phyloP scores from a whole-genome alignment of 92 coral and sea anemone species.

The Desmophyllum pertusum region DNA sequence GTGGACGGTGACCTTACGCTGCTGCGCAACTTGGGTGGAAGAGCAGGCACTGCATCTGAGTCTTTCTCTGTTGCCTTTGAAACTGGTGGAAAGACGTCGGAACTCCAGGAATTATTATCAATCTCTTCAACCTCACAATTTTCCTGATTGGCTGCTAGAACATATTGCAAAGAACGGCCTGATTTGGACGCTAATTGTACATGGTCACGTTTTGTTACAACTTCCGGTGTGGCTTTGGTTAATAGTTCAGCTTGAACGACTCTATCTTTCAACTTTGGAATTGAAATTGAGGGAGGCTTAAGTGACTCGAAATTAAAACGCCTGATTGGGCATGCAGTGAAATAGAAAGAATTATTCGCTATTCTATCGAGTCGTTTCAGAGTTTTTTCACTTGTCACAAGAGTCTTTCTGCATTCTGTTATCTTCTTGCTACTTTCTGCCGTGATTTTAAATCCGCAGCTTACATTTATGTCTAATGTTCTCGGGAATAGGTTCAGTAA shows the following conservation, averaged over 20 bases:
- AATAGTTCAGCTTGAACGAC: neutral
- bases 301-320: slow-evolving; percentile 11
- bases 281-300: slow-evolving; percentile 8
- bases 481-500: slow-evolving; percentile 13
- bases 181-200: neutral
- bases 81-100: too few relatives aligned
- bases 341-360: slow-evolving; percentile 9
- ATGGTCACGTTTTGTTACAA: neutral
- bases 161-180: neutral
- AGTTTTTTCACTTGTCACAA: neutral
- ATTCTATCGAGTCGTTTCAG: slow-evolving; percentile 5
- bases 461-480: neutral
- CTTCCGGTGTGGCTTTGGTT: neutral
- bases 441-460: neutral
- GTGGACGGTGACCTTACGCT: neutral
- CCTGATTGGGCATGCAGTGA: slow-evolving; percentile 10
- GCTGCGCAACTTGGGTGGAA: slow-evolving; percentile 4
- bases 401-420: slow-evolving; percentile 14
- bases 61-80: neutral
- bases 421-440: neutral
- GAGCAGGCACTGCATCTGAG: neutral
- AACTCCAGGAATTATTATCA: too few relatives aligned
- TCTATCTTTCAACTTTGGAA: neutral
- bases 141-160: neutral
- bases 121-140: neutral